Evolutionary conservation across 92 coral and sea anemone species (phyloP).

Genomic region (Umimayanthus kanabou): DNA sequence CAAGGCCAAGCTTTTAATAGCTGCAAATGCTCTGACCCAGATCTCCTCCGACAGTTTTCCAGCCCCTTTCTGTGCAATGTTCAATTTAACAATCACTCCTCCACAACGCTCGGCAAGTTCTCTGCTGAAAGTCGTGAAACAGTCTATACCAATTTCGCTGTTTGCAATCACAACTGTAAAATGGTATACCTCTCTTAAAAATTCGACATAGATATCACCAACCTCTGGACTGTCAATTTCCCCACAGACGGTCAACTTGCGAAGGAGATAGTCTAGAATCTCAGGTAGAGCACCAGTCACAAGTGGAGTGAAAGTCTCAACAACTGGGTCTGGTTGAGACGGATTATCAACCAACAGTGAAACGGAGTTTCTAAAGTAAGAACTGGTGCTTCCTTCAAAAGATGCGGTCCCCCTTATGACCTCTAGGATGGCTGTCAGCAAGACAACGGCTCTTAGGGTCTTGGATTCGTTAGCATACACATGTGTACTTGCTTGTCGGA

Average conservation of each 20-base stretch:
- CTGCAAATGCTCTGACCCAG: constrained; percentile 35
- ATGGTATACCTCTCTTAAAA: constrained; percentile 35
- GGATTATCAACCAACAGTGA: not conserved
- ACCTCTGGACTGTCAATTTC: constrained; percentile 21
- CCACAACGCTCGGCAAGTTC: constrained; percentile 51
- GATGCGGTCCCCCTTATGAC: constrained; percentile 40
- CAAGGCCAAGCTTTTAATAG: constrained; percentile 30
- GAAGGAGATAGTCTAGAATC: constrained; percentile 30
- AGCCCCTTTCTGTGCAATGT: constrained; percentile 10
- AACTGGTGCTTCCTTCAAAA: not conserved
- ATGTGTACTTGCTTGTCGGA: constrained; percentile 68
- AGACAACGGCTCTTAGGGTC: constrained; percentile 52
- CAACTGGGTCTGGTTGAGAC: not conserved
- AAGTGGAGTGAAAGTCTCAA: constrained; percentile 9
- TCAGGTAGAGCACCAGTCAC: constrained; percentile 10
- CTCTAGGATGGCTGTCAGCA: constrained; percentile 51
- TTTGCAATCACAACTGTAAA: constrained; percentile 26
- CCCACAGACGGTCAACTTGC: constrained; percentile 36
- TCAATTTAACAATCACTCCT: constrained; percentile 26
- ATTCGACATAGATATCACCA: constrained; percentile 33
- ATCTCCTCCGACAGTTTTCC: constrained; percentile 12
- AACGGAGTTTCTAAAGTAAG: not conserved
- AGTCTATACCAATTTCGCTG: constrained; percentile 38
- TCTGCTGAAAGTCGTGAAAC: constrained; percentile 31
- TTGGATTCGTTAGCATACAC: constrained; percentile 69